These are phyloP conservation scores for Polypedilum vanderplanki DNA, from an alignment of 1,140 invertebrate species.

Conservation along the genomic window DNA sequence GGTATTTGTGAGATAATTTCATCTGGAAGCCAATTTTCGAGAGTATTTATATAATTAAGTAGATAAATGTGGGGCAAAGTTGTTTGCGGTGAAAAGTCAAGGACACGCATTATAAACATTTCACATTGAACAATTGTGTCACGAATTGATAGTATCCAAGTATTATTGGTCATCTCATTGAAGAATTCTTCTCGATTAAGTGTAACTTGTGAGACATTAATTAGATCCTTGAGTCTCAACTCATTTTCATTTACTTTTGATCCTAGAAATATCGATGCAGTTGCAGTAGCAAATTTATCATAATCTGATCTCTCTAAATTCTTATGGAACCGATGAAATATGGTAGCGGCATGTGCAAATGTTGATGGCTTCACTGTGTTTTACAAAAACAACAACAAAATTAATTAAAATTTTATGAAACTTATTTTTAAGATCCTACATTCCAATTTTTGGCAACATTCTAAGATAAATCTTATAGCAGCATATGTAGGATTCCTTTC, in stretches of 20 bases:
- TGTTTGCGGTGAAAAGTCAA: not conserved
- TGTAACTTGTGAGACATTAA: not conserved
- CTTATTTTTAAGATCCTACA: not conserved
- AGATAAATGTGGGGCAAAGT: not conserved
- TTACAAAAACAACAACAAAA: not conserved
- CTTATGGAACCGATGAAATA: conserved; percentile 11
- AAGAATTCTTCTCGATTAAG: not conserved
- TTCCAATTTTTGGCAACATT: not conserved
- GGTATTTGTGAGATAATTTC: not conserved
- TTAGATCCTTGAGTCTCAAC: not conserved
- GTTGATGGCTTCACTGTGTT: conserved; percentile 16
- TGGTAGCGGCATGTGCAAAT: not conserved
- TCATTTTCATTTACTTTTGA: conserved; percentile 10
- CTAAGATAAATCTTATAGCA: not conserved
- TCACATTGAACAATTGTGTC: conserved; percentile 11
- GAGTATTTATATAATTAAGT: not conserved
- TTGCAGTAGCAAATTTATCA: not conserved
- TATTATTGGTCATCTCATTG: not conserved
- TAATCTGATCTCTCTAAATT: not conserved
- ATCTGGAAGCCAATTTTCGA: not conserved
- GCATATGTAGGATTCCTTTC: not conserved
- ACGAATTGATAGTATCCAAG: not conserved
- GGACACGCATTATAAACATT: not conserved
- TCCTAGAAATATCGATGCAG: not conserved
- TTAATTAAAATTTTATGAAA: not conserved